Evolutionary conservation across 1,140 invertebrate species (phyloP).

Genomic region (Idris sp.): DNA sequence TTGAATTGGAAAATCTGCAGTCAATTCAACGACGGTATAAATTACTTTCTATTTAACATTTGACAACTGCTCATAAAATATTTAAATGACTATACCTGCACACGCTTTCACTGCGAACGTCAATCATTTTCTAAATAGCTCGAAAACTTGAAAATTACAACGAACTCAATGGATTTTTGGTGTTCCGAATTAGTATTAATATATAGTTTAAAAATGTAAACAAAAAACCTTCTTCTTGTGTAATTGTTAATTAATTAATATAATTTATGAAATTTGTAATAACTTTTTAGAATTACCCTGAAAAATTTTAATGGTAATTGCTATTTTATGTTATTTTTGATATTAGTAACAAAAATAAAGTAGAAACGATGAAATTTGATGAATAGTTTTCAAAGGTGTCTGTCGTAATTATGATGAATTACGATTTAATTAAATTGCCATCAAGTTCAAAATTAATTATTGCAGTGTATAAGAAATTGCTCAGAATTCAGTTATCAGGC

Average conservation of each 20-base stretch:
- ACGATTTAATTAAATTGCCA: slow-evolving; percentile 8
- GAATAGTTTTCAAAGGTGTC: background rate
- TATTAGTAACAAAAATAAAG: no score
- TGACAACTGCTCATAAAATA: slow-evolving; percentile 44
- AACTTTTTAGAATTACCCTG: no score
- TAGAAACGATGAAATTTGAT: slow-evolving; percentile 11
- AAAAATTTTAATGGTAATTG: no score
- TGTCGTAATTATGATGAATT: slow-evolving; percentile 20
- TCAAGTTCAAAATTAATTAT: background rate
- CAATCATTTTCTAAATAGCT: slow-evolving; percentile 51
- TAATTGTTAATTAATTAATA: no score
- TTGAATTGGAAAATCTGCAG: slow-evolving; percentile 10
- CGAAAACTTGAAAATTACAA: slow-evolving; percentile 21
- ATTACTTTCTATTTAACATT: slow-evolving; percentile 39
- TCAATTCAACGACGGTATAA: slow-evolving; percentile 3
- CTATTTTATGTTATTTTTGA: no score
- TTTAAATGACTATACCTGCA: slow-evolving; percentile 25
- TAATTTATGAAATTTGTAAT: no score
- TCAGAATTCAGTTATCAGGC: background rate
- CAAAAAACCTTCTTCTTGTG: no score
- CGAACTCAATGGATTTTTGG: slow-evolving; percentile 27
- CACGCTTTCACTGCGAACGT: slow-evolving; percentile 17
- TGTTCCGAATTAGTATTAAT: no score
- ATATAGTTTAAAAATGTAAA: no score
- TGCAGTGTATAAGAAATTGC: background rate